Percentiles rank a stretch among this genome's conserved stretches.
These are phyloP conservation scores for Scytalopus superciliaris DNA, from an alignment of 2,113 vertebrate genomes.

Conservation along the genomic window DNA sequence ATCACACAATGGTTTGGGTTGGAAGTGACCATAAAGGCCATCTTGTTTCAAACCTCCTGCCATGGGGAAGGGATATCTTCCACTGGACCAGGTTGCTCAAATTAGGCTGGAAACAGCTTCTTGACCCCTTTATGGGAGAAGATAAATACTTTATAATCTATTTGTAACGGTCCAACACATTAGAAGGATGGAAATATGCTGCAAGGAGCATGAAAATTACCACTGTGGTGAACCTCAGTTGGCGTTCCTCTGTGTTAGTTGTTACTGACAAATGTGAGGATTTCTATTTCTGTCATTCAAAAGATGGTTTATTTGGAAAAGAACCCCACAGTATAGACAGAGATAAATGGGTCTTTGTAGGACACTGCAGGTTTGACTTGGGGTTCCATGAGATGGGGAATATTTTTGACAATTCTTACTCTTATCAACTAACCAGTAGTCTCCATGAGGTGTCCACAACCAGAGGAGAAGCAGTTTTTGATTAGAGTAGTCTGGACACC, in stretches of 20 bases:
- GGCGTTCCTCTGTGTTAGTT: background rate
- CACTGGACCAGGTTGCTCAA: background rate
- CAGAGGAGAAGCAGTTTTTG: background rate
- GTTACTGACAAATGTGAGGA: background rate
- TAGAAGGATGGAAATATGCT: background rate
- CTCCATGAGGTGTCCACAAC: background rate
- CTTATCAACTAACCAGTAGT: background rate
- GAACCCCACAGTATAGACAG: fast-evolving
- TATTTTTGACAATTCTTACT: background rate
- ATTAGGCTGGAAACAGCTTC: background rate
- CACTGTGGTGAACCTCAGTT: no score
- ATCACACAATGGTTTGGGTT: background rate
- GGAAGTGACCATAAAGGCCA: background rate
- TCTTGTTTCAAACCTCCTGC: background rate
- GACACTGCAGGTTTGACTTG: background rate
- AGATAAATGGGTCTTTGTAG: background rate
- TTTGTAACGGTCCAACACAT: background rate
- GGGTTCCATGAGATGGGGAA: no score
- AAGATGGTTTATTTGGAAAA: background rate
- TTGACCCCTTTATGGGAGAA: background rate
- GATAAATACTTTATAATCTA: background rate
- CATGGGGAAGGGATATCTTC: background rate
- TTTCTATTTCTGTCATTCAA: background rate
- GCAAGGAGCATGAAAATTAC: background rate
- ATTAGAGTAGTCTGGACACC: background rate